Evolutionary conservation across 2,113 vertebrate genomes (phyloP), one percentile per base, ranked within the genome.

Genomic region (Labeo catla): DNA sequence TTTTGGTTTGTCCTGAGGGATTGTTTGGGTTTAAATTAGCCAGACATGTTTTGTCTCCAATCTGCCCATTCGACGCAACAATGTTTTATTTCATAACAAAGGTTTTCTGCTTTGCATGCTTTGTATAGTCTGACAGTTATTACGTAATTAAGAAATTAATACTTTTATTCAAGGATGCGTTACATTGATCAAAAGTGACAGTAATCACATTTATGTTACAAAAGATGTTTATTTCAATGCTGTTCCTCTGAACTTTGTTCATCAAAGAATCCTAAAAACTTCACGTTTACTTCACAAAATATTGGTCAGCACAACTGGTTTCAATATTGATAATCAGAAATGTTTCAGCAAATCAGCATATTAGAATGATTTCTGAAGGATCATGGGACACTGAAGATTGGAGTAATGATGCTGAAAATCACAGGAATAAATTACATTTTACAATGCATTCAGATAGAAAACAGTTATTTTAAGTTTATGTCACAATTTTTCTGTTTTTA

Each of bases 1-100:
- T 87, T 86, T 80, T 86, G 65, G 43, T 84, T 66, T 68, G 52
- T 76, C 43, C 39, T 7, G 23, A 52, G 36, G 28, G 49, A 57
- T 78, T 81, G 78, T 81, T 47, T 81, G 39, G n/a, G 54, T 76
- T 73, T 16, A 59, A 39, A 81, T 63, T 81, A 54, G 39, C 43
- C 73, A 61, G 73, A 28, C 16, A 16, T 72, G 19, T 50, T 77
- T 85, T 47, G 76, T 66, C 13, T 61, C 11, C 54, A 13, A 6
- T 57, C 54, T 80, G 77, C 54, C 36, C 36, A 45, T 13, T 79
- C 23, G 36, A n/a, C 13, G n/a, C 21, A 81, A 16, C 39, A 45
- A 16, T 15, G n/a, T 23, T 80, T 80, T 80, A 45, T 80, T 80
- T 43, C 34, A 45, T 43, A 23, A 61, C 6, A 61, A 61, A 23